Conservation (phyloP, 1,140 invertebrate species). For the Heterodera carotae region DNA sequence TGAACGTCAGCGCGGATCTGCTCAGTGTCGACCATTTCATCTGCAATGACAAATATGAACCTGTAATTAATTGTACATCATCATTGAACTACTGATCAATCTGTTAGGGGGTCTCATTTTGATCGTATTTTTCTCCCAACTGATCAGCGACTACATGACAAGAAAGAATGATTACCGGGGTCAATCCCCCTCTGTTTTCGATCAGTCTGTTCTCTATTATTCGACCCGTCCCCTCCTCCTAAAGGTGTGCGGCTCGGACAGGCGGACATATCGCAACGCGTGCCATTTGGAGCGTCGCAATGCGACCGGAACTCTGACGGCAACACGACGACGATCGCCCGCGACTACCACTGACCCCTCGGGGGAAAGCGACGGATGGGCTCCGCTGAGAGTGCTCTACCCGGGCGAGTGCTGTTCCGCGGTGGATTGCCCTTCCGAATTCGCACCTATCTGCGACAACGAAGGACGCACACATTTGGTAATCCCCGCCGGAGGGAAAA, state of each 20-base stretch:
- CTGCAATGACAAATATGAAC: conserved; percentile 26
- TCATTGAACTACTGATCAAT: too few relatives aligned
- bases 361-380: conserved; percentile 3
- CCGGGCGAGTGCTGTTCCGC: conserved; percentile 16
- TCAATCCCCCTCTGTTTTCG: too few relatives aligned
- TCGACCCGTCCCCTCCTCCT: too few relatives aligned
- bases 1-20: conserved; percentile 23
- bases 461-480: conserved; percentile 45
- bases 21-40: conserved; percentile 25
- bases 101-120: too few relatives aligned
- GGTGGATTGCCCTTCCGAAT: conserved; percentile 46
- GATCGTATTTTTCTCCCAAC: too few relatives aligned
- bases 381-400: conserved; percentile 9
- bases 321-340: too few relatives aligned
- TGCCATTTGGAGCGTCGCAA: conserved; percentile 45
- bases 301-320: conserved; percentile 27
- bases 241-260: conserved; percentile 46
- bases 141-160: too few relatives aligned
- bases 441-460: conserved; percentile 55
- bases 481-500: background rate
- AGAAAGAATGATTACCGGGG: too few relatives aligned
- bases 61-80: background rate
- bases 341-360: conserved; percentile 28
- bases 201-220: too few relatives aligned
- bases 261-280: conserved; percentile 43